Percentiles rank a stretch among this genome's conserved stretches.
Conservation (phyloP, 1,140 invertebrate species). For the Wiebesia pumilae region DNA sequence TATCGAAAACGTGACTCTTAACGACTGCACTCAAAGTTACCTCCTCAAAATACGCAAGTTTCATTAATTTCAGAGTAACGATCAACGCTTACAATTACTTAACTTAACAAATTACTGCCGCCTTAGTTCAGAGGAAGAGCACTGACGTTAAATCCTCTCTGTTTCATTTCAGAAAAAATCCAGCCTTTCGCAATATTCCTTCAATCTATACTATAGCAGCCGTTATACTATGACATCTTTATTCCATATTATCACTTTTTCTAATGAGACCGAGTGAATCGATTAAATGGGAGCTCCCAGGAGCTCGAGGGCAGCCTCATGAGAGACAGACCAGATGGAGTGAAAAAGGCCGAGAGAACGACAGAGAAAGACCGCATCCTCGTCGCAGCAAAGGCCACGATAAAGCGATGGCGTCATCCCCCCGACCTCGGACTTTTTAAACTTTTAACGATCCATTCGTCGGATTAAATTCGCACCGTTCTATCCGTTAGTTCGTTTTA, state of each 20-base stretch:
- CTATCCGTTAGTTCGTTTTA: constrained; percentile 32
- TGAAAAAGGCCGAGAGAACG: not conserved
- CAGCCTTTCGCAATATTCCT: not conserved
- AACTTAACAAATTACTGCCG: not conserved
- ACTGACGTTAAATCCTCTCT: not conserved
- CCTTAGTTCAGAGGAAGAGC: not conserved
- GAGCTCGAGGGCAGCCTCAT: not conserved
- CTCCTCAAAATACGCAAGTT: not conserved
- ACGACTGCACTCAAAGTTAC: not conserved
- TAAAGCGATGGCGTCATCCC: not conserved
- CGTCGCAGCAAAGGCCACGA: constrained; percentile 4
- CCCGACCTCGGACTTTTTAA: constrained; percentile 48
- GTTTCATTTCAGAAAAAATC: not conserved
- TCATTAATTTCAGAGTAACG: not conserved
- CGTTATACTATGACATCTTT: not conserved
- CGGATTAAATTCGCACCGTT: constrained; percentile 55
- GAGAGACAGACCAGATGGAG: not conserved
- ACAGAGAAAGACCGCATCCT: not conserved
- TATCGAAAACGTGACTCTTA: not conserved
- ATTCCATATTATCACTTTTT: constrained; percentile 16
- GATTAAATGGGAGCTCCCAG: constrained; percentile 22
- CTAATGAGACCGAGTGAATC: constrained; percentile 33
- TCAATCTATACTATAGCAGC: not conserved
- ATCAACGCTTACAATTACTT: not conserved
- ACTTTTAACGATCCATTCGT: constrained; percentile 57